Evolutionary conservation across 30 jellyfish, hydroid and myxozoan species (phyloP).

Genomic region (Catostylus mosaicus): DNA sequence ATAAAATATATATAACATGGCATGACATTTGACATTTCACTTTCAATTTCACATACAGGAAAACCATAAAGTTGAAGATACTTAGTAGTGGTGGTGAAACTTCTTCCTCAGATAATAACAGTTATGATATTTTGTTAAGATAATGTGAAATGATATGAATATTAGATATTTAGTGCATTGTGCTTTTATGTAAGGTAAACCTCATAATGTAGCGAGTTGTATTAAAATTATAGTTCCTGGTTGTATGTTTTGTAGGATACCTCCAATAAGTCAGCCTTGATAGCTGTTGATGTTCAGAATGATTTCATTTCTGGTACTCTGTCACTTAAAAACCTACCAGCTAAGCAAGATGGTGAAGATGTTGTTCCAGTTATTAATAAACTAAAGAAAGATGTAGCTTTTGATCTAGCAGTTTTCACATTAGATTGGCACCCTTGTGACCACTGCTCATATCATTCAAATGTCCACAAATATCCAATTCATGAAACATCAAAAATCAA

Average conservation of each 20-base stretch:
- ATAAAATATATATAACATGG: not conserved
- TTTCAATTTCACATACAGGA: too few relatives aligned
- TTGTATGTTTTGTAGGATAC: constrained; percentile 43
- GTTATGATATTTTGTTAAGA: not conserved
- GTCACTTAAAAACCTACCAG: constrained; percentile 91
- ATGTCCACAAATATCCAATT: constrained; percentile 75
- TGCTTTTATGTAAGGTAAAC: not conserved
- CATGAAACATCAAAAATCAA: constrained; percentile 50
- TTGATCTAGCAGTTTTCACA: constrained; percentile 71
- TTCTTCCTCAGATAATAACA: not conserved
- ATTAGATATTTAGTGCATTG: not conserved
- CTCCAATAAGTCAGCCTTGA: constrained; percentile 56
- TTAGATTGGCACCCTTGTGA: constrained; percentile 95
- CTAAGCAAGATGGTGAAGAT: constrained; percentile 95
- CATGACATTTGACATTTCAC: not conserved
- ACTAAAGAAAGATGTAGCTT: constrained; percentile 28
- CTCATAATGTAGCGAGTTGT: not conserved
- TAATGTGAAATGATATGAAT: not conserved
- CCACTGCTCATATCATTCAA: constrained; percentile 88
- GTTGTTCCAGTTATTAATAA: constrained; percentile 77
- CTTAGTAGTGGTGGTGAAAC: not conserved
- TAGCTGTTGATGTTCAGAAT: constrained; percentile 93
- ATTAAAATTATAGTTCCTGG: too few relatives aligned
- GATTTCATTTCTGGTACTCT: constrained; percentile 95
- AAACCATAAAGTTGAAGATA: not conserved